Conservation (phyloP, 2,797 vertebrate genomes). For the Darevskia mixta region DNA sequence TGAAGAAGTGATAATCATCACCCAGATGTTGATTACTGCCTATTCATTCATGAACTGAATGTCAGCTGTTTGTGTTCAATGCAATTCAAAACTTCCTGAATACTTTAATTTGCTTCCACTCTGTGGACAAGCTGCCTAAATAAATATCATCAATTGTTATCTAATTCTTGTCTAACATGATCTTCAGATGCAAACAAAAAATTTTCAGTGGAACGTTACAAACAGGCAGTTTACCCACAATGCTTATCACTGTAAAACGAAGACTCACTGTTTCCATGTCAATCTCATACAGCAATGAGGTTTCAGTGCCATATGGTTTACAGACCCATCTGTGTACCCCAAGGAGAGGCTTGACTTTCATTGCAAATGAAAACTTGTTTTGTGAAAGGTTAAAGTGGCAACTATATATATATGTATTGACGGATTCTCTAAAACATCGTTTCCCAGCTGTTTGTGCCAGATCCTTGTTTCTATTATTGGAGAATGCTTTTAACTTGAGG, state of each 20-base stretch:
- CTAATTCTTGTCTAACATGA: conserved; percentile 42
- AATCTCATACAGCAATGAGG: conserved; percentile 32
- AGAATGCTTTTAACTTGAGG: conserved; percentile 53
- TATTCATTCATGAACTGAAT: conserved; percentile 26
- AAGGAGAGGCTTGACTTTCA: conserved; percentile 51
- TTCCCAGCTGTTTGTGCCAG: conserved; percentile 58
- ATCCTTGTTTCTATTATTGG: conserved; percentile 47
- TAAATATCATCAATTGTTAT: conserved; percentile 33
- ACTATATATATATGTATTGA: conserved; percentile 17
- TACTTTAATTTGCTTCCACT: conserved; percentile 50
- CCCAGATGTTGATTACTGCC: conserved; percentile 25
- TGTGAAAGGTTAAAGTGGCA: conserved; percentile 58
- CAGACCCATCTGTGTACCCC: conserved; percentile 66
- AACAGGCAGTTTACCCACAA: conserved; percentile 44
- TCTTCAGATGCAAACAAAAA: conserved; percentile 47
- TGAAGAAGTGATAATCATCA: conserved; percentile 34
- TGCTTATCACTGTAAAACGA: conserved; percentile 42
- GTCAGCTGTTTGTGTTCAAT: conserved; percentile 23
- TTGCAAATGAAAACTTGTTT: conserved; percentile 58
- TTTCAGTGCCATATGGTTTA: conserved; percentile 55
- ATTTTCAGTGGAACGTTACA: conserved; percentile 31
- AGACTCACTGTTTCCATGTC: conserved; percentile 58
- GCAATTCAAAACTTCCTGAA: conserved; percentile 23
- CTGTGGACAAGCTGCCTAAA: conserved; percentile 42
- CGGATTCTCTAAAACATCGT: conserved; percentile 55